Evolutionary conservation across 1,140 invertebrate species (phyloP).

Genomic region (Bicyclus anynana): DNA sequence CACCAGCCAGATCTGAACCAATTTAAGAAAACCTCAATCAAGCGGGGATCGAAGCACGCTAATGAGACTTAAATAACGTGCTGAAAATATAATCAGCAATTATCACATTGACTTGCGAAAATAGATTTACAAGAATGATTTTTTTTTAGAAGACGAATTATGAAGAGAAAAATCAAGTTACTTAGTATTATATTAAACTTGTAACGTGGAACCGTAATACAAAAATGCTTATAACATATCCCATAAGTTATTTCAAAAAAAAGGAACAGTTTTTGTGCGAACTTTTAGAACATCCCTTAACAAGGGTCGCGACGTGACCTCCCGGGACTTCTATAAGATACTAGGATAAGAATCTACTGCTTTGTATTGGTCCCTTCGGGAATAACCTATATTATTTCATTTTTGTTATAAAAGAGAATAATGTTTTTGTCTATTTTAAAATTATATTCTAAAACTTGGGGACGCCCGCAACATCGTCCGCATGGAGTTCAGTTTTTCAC

Average conservation of each 20-base stretch:
- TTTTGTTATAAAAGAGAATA: not conserved
- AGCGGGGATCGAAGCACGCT: too few relatives aligned
- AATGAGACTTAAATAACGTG: too few relatives aligned
- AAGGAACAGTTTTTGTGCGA: not conserved
- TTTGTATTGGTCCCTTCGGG: not conserved
- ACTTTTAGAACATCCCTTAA: slow-evolving; percentile 2
- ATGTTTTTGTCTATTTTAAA: not conserved
- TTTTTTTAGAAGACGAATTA: too few relatives aligned
- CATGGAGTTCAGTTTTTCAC: too few relatives aligned
- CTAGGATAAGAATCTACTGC: slow-evolving; percentile 2
- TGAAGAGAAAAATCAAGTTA: too few relatives aligned
- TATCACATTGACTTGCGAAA: too few relatives aligned
- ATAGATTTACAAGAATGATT: too few relatives aligned
- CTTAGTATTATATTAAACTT: not conserved
- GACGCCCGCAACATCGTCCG: too few relatives aligned
- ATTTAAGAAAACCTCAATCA: too few relatives aligned
- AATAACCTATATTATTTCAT: not conserved
- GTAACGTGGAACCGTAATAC: not conserved
- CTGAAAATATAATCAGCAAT: too few relatives aligned
- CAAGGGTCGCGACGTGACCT: slow-evolving; percentile 2
- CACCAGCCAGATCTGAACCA: too few relatives aligned
- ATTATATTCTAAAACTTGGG: too few relatives aligned
- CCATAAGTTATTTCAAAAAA: not conserved
- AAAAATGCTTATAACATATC: not conserved
- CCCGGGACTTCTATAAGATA: slow-evolving; percentile 2